Percentiles rank a stretch among this genome's conserved stretches.
Conservation (phyloP, 2,797 vertebrate genomes). For the Psittacula echo region DNA sequence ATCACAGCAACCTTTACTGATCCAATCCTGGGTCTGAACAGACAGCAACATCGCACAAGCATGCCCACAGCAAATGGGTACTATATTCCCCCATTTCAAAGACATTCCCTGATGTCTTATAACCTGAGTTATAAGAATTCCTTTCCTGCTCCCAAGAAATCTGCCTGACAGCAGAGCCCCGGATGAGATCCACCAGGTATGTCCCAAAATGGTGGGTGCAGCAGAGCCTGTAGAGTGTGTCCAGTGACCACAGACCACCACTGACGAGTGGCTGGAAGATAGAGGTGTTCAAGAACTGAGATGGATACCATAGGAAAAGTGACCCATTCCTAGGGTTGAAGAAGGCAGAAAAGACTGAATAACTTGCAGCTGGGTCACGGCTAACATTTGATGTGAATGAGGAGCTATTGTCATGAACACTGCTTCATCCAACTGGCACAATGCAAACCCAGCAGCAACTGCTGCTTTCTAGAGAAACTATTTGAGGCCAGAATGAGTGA, state of each 20-base stretch:
- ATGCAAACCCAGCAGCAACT: background rate
- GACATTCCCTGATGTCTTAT: background rate
- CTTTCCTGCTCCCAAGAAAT: background rate
- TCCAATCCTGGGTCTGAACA: background rate
- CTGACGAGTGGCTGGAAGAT: background rate
- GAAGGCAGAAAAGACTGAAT: background rate
- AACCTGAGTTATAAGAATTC: background rate
- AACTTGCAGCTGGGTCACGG: rapidly evolving
- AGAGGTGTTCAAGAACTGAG: background rate
- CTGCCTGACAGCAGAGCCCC: background rate
- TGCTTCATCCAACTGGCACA: background rate
- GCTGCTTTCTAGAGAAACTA: background rate
- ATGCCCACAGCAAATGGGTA: background rate
- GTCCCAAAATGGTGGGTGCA: background rate
- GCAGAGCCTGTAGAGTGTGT: background rate
- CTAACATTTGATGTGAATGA: background rate
- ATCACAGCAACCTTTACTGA: background rate
- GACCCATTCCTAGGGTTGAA: background rate
- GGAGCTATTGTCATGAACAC: background rate
- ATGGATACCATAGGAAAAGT: rapidly evolving
- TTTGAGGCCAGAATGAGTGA: background rate
- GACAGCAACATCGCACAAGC: background rate
- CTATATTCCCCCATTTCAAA: background rate
- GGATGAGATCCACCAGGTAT: background rate
- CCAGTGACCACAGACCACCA: background rate